phyloP scores from a whole-genome alignment of 2,113 vertebrate genomes.

The Oceanodroma tethys region DNA sequence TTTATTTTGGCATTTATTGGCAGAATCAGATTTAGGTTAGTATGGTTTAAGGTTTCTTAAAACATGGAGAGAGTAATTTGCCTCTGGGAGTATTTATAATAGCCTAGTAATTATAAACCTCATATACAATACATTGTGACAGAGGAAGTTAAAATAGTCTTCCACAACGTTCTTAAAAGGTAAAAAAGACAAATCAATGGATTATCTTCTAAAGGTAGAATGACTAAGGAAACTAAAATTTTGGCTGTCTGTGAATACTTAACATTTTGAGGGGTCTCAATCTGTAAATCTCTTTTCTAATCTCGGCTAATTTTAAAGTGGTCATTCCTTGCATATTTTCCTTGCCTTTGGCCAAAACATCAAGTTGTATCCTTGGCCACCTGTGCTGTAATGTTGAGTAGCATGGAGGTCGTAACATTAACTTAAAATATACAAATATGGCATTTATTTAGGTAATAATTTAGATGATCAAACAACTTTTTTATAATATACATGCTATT shows the following conservation, averaged over 20 bases:
- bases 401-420: background rate
- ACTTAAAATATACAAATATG: background rate
- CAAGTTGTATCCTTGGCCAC: background rate
- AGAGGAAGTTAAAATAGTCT: background rate
- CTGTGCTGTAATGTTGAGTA: background rate
- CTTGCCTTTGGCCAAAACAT: background rate
- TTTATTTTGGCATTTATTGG: background rate
- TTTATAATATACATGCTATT: background rate
- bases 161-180: background rate
- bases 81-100: background rate
- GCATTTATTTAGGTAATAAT: background rate
- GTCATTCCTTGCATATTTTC: background rate
- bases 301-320: background rate
- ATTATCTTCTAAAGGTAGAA: background rate
- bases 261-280: background rate
- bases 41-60: background rate
- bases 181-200: background rate
- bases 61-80: background rate
- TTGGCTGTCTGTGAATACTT: background rate
- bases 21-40: background rate
- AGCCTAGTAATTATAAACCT: background rate
- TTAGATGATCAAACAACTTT: background rate
- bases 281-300: background rate
- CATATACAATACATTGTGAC: background rate
- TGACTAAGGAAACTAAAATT: background rate